Percentiles rank a stretch among this genome's conserved stretches.
Conservation (phyloP, 2,888 invertebrate genomes). For the Homarus gammarus region DNA sequence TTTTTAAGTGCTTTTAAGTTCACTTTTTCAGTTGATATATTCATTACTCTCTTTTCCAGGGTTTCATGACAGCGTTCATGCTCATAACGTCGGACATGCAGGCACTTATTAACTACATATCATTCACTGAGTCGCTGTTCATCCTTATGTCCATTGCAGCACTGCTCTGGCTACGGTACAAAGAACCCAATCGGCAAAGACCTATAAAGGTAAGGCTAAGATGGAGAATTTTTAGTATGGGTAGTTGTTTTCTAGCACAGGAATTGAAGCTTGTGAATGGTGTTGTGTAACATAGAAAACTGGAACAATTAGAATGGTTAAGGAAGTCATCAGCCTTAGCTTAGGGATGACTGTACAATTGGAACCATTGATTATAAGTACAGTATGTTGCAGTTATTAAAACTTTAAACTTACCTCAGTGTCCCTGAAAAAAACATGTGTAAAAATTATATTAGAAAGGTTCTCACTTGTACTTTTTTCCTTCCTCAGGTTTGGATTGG, state of each 20-base stretch:
- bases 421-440: neutral
- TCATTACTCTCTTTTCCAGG: constrained; percentile 81
- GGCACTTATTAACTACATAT: constrained; percentile 92
- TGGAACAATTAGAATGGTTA: too few relatives aligned
- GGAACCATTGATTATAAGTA: too few relatives aligned
- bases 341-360: too few relatives aligned
- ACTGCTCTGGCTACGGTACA: constrained; percentile 90
- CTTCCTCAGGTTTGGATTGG: constrained; percentile 85
- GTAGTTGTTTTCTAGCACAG: neutral
- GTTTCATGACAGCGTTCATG: constrained; percentile 89
- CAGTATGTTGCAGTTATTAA: too few relatives aligned
- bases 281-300: too few relatives aligned
- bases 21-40: neutral
- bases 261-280: too few relatives aligned
- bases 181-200: constrained; percentile 86
- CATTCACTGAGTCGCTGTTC: constrained; percentile 94
- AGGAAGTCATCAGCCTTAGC: too few relatives aligned
- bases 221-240: neutral
- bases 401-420: neutral
- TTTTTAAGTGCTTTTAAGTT: neutral
- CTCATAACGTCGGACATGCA: constrained; percentile 91
- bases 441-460: neutral
- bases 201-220: constrained; percentile 86
- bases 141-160: constrained; percentile 91
- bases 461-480: neutral